These are phyloP conservation scores for Stenchaetothrips biformis DNA, from an alignment of 2,888 invertebrate genomes.

Conservation along the genomic window DNA sequence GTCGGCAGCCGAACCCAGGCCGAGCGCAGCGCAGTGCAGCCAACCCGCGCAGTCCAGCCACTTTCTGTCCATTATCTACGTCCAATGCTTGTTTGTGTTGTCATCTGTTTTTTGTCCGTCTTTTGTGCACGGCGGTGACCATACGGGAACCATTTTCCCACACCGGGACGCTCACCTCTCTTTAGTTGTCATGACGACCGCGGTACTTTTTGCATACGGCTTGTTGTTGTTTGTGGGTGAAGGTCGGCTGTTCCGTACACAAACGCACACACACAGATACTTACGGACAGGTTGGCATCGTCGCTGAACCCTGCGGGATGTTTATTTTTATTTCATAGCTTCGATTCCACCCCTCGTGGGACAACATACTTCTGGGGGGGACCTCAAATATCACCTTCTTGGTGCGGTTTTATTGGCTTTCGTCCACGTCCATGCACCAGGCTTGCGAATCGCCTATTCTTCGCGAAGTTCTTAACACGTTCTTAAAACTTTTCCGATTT, in stretches of 20 bases:
- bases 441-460: not conserved
- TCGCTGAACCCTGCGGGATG: not conserved
- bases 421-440: too few relatives aligned
- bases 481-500: too few relatives aligned
- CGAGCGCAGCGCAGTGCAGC: not conserved
- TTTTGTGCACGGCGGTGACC: not conserved
- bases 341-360: not conserved
- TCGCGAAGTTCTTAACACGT: not conserved
- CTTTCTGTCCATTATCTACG: constrained; percentile 23
- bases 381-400: not conserved
- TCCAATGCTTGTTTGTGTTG: constrained; percentile 23
- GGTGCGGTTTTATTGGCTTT: not conserved
- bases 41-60: not conserved
- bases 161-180: not conserved
- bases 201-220: too few relatives aligned
- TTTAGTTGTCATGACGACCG: not conserved
- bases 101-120: constrained; percentile 10
- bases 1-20: not conserved
- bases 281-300: not conserved
- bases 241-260: not conserved
- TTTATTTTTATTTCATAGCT: constrained; percentile 15
- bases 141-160: not conserved
- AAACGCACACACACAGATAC: too few relatives aligned
- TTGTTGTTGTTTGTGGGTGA: constrained; percentile 23
- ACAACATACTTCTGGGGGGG: not conserved